Base-by-base conservation (phyloP, 2,113 vertebrate genomes). In the Dicaeum eximium region DNA sequence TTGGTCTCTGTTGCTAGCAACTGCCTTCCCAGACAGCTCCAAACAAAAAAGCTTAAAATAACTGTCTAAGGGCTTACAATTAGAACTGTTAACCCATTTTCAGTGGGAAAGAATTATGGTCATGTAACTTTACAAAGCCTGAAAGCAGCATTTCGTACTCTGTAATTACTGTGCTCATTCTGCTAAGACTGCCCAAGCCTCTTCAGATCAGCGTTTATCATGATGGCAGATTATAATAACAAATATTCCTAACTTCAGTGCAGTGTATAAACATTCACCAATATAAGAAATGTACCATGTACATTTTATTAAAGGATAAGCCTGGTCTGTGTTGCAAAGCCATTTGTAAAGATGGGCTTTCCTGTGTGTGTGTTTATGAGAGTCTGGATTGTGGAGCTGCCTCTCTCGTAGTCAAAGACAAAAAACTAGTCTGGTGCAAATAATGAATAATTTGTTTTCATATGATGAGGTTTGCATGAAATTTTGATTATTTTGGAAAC, bases 1-100 rank as follows among this genome's bases (percentile, higher is more conserved):
- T 80, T 79, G 38, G n/a, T 70, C 72, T 96, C 61, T 94, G 94
- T 97, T 97, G 94, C 84, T 96, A 95, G 93, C 97, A 98, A 96
- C 97, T 97, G 93, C 92, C 88, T 96, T 96, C 93, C 75, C 80
- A 95, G 96, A 91, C 80, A 92, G 92, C 84, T 96, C 92, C 94
- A 95, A 96, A 95, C 87, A 96, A 94, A 97, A 97, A 95, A 96
- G 96, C 96, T 97, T 93, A 96, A 98, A 98, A 98, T 98, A 98
- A 92, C 94, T 80, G 61, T 75, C 74, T 61, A 23, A 90, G 85
- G 62, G 81, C 81, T 97, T 97, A 75, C 69, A 87, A 54, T 95
- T 89, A 84, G 87, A 92, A 74, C 83, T 61, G 83, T 93, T 94
- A 96, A 94, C 75, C 60, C 30, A n/a, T 94, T 92, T 97, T 61